Evolutionary conservation across 2,113 vertebrate species (phyloP).

Genomic region (Phalacrocorax aristotelis): DNA sequence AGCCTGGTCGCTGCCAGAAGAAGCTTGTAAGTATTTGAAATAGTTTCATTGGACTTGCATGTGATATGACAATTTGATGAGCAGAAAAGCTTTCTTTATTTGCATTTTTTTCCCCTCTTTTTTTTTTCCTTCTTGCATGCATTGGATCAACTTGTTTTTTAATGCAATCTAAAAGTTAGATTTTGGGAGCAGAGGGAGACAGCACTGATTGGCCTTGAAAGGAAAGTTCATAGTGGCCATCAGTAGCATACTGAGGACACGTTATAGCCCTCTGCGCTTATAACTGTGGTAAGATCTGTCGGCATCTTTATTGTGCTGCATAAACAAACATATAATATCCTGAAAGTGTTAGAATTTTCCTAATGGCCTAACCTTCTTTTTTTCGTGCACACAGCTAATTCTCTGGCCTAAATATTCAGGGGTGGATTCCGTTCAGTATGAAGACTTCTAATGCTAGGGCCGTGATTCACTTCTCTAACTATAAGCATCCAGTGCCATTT

Average conservation of each 20-base stretch:
- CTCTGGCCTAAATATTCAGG: neutral
- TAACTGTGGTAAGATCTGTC: neutral
- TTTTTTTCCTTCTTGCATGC: neutral
- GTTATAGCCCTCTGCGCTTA: neutral
- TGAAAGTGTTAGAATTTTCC: neutral
- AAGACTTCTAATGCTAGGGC: neutral
- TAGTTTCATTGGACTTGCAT: neutral
- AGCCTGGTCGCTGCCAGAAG: constrained; percentile 71
- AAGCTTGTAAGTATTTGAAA: constrained; percentile 65
- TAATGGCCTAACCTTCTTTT: neutral
- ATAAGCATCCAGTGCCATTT: neutral
- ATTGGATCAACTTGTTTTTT: neutral
- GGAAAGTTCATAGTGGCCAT: neutral
- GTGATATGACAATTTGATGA: neutral
- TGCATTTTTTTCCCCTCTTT: neutral
- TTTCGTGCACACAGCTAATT: neutral
- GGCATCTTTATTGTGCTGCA: neutral
- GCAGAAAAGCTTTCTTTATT: neutral
- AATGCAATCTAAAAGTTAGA: neutral
- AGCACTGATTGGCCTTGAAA: neutral
- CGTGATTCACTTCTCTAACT: neutral
- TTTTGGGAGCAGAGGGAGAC: neutral
- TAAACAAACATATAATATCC: neutral
- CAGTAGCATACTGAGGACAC: neutral
- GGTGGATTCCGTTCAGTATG: neutral